Conservation (phyloP, 2,113 vertebrate species). For the Silurus meridionalis region DNA sequence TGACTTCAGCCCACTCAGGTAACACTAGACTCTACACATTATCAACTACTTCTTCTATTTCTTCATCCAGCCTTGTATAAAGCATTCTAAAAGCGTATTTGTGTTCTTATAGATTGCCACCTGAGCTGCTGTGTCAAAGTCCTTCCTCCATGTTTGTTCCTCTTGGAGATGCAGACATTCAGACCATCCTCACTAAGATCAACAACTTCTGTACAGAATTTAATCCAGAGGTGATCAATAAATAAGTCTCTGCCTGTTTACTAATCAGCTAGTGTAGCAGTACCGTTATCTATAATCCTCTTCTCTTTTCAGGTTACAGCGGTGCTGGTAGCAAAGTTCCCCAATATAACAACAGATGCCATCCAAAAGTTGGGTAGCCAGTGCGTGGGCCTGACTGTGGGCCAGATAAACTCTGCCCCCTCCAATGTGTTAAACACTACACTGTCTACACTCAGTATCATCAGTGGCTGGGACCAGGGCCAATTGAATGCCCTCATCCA, state of each 20-base stretch:
- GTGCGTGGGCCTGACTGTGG: constrained; percentile 50
- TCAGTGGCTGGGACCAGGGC: constrained; percentile 58
- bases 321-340: no score
- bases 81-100: no score
- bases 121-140: no score
- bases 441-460: constrained; percentile 52
- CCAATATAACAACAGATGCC: no score
- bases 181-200: neutral
- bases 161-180: neutral
- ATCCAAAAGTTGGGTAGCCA: constrained; percentile 45
- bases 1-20: constrained; percentile 52
- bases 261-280: no score
- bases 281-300: no score
- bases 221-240: constrained; percentile 41
- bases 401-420: constrained; percentile 54
- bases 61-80: no score
- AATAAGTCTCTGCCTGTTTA: no score
- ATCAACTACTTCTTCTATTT: no score
- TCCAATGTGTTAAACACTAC: constrained; percentile 45
- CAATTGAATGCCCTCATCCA: constrained; percentile 58
- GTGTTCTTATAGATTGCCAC: no score
- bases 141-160: neutral
- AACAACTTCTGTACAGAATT: constrained; percentile 42
- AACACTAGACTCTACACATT: no score
- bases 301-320: no score